These are phyloP conservation scores for Plagodis dolabraria DNA, from an alignment of 2,888 invertebrate species.

Conservation along the genomic window DNA sequence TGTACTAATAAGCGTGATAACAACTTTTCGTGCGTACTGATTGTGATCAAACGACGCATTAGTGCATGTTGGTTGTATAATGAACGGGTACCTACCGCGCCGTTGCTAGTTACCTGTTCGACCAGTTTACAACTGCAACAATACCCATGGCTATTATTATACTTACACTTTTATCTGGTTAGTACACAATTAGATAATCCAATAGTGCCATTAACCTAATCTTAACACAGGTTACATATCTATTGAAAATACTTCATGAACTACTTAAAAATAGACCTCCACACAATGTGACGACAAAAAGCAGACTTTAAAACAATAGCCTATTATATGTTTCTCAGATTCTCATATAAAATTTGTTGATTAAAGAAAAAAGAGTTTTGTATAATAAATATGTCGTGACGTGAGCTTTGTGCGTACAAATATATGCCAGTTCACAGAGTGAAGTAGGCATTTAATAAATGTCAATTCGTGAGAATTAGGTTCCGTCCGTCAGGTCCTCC, in stretches of 20 bases:
- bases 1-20: constrained; percentile 30
- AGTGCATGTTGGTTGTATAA: constrained; percentile 51
- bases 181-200: constrained; percentile 8
- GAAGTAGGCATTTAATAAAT: constrained; percentile 27
- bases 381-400: constrained; percentile 4
- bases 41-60: constrained; percentile 44
- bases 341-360: constrained; percentile 8
- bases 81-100: constrained; percentile 13
- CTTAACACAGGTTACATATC: neutral
- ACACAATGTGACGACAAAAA: neutral
- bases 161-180: constrained; percentile 6
- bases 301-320: constrained; percentile 10
- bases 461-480: constrained; percentile 50
- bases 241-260: constrained; percentile 10
- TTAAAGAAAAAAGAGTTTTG: neutral
- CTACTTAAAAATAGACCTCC: constrained; percentile 5
- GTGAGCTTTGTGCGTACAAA: constrained; percentile 6
- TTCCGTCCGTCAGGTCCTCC: constrained; percentile 28
- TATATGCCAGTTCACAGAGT: constrained; percentile 22
- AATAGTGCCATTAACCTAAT: constrained; percentile 13
- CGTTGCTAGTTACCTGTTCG: constrained; percentile 25
- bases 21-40: constrained; percentile 44
- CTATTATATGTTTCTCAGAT: constrained; percentile 17
- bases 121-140: constrained; percentile 31
- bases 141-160: constrained; percentile 16